Base-by-base conservation (phyloP, 2,888 invertebrate species). In the Eulithis testata region DNA sequence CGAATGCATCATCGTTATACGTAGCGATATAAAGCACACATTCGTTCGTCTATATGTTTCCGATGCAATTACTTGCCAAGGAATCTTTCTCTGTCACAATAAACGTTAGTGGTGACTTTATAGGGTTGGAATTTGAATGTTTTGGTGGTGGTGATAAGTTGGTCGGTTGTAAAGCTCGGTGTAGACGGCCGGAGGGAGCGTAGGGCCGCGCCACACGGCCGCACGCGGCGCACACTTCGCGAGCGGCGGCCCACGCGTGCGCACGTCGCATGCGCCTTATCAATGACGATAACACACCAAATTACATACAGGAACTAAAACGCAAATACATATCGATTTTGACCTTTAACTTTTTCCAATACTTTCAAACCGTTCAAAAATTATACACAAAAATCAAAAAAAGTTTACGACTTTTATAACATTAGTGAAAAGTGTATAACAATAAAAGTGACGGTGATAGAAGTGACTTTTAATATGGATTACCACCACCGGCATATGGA, bases 211-310 rank as follows among this genome's bases (percentile, higher is more conserved):
- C 72, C 81, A 79, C 82, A 80, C 79, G 83, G 79, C 52, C 62
- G 85, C 93, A 91, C 91, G 92, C 91, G 90, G 90, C 89, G 86
- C 89, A 90, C 91, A 91, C 91, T 90, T 89, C 86, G 83, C 83
- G 85, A 73, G 82, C 80, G 87, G 78, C 88, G 89, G 80, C 83
- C 86, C 80, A 84, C 92, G 91, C 93, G 93, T 86, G 90, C 88
- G 88, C 91, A 90, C 89, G 89, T 89, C 88, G 70, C 73, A 69
- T 77, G 70, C 71, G 71, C 78, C 78, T 70, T 75, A 63, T 69
- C 73, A 56, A 60, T 68, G 55, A 44, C 64, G 73, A 69, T 65
- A 55, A 51, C 63, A 45, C 52, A 60, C 57, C 60, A 54, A 51
- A 50, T 51, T 27, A 64, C 12, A 44, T 60, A 21, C 14, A 49